Evolutionary conservation across 2,888 invertebrate species (phyloP).

Genomic region (Baccha elongata): DNA sequence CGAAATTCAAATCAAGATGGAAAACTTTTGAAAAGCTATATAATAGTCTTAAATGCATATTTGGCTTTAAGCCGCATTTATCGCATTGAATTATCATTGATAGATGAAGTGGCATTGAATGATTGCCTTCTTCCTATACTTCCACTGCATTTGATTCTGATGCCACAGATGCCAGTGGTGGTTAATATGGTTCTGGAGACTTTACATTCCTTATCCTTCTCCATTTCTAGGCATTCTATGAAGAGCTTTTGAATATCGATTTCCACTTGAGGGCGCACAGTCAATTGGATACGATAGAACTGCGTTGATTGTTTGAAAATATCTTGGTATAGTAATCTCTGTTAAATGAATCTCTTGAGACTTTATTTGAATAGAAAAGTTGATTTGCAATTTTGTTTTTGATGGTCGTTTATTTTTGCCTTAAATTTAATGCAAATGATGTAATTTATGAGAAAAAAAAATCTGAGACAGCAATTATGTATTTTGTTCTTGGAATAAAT

Average conservation of each 20-base stretch:
- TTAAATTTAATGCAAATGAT: constrained; percentile 47
- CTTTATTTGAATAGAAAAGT: constrained; percentile 25
- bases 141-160: constrained; percentile 1
- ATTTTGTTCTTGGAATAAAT: background rate
- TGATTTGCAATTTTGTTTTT: constrained; percentile 61
- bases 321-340: constrained; percentile 51
- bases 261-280: constrained; percentile 45
- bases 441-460: background rate
- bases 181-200: constrained; percentile 29
- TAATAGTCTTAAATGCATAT: constrained; percentile 70
- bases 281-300: constrained; percentile 18
- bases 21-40: constrained; percentile 48
- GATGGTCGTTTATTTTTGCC: constrained; percentile 37
- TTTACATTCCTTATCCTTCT: constrained; percentile 45
- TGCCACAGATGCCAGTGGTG: background rate
- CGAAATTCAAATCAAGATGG: constrained; percentile 58
- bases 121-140: constrained; percentile 35
- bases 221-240: constrained; percentile 26
- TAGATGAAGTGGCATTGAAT: constrained; percentile 64
- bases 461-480: background rate
- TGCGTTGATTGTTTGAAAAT: constrained; percentile 66
- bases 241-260: constrained; percentile 58
- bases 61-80: constrained; percentile 66
- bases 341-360: constrained; percentile 44
- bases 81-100: constrained; percentile 69